phyloP scores from a whole-genome alignment of 2,797 vertebrate species.

The Lemur catta region DNA sequence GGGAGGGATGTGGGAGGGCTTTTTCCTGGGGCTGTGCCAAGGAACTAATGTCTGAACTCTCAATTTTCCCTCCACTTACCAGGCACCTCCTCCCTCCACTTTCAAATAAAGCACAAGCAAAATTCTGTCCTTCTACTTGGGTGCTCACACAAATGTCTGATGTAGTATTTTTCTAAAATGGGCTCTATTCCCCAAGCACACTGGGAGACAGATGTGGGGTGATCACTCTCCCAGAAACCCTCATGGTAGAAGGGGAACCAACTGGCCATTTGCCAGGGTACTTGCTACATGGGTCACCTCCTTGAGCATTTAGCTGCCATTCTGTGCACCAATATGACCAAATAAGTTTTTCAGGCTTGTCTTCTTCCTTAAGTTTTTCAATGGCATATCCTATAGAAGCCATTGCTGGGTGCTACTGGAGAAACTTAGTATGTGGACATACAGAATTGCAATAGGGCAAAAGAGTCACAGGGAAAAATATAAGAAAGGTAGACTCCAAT shows the following conservation, averaged over 20 bases:
- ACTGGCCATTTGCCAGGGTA: neutral
- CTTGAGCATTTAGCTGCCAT: neutral
- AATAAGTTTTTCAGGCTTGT: neutral
- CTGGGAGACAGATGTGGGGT: neutral
- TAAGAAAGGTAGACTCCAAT: neutral
- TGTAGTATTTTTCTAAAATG: neutral
- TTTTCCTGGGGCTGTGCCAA: neutral
- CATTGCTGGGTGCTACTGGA: neutral
- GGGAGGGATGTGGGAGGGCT: neutral
- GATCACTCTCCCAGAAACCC: neutral
- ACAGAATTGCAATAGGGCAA: neutral
- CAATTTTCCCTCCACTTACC: neutral
- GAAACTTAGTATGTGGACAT: neutral
- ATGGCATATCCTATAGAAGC: neutral
- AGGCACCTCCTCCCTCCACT: neutral
- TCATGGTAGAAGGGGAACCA: neutral
- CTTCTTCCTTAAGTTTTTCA: neutral
- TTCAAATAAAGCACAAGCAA: neutral
- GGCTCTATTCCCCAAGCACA: neutral
- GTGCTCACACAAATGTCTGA: neutral
- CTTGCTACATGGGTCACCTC: neutral
- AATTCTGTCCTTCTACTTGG: neutral
- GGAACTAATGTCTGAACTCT: neutral
- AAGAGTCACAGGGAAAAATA: conserved; percentile 27
- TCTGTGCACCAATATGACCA: neutral